These are phyloP conservation scores for Cetoscarus ocellatus DNA, from an alignment of 2,797 vertebrate genomes.

Conservation along the genomic window DNA sequence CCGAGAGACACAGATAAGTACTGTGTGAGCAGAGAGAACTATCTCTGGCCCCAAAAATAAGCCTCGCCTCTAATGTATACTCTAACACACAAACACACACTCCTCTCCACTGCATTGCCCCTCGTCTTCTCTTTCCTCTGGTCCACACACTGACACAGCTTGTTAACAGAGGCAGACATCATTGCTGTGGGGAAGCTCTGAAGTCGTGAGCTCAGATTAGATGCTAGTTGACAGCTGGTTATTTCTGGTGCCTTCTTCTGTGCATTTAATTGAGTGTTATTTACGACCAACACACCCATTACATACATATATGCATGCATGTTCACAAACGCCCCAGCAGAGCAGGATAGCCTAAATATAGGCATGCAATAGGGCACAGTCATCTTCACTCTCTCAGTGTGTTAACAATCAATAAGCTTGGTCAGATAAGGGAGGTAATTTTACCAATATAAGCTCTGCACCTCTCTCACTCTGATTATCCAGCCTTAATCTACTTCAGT, in stretches of 20 bases:
- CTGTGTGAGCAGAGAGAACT: not conserved
- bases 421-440: constrained; percentile 12
- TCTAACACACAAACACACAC: not conserved
- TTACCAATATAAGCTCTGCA: constrained; percentile 12
- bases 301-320: not conserved
- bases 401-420: constrained; percentile 1
- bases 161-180: constrained; percentile 33
- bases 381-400: constrained; percentile 4
- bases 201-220: constrained; percentile 29
- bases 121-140: constrained; percentile 3
- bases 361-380: not conserved
- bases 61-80: not conserved
- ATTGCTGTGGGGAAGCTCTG: constrained; percentile 21
- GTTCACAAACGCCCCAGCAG: not conserved
- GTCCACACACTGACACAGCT: constrained; percentile 16
- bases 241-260: constrained; percentile 49
- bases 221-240: constrained; percentile 53
- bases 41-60: not conserved
- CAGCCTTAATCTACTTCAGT: constrained; percentile 6
- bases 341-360: constrained; percentile 1
- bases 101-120: not conserved
- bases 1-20: not conserved
- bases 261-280: constrained; percentile 37
- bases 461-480: constrained; percentile 10
- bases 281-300: constrained; percentile 7